phyloP scores from a whole-genome alignment of 2,797 vertebrate species.

The Phrynocephalus vlangalii region DNA sequence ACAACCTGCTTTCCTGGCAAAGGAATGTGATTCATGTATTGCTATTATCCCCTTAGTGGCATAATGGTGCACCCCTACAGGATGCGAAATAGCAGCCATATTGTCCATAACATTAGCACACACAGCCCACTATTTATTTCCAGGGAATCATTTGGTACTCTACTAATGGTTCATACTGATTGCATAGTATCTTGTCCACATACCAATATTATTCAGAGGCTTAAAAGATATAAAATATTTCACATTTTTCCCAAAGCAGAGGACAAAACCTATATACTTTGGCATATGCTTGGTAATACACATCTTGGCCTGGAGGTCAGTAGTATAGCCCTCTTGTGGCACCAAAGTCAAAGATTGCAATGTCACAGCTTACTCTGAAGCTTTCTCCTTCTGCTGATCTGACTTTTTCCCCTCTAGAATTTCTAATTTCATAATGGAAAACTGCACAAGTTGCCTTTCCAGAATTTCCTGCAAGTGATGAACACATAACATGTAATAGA shows the following conservation, averaged over 20 bases:
- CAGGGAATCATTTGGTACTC: conserved; percentile 59
- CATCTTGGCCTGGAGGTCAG: conserved; percentile 41
- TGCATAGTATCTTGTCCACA: conserved; percentile 52
- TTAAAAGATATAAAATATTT: conserved; percentile 55
- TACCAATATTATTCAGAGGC: conserved; percentile 54
- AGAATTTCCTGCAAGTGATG: conserved; percentile 35
- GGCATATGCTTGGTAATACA: conserved; percentile 59
- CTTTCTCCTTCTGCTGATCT: conserved; percentile 9
- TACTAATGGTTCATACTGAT: conserved; percentile 46
- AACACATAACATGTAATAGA: neutral
- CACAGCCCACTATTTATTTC: conserved; percentile 49
- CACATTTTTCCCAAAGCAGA: conserved; percentile 54
- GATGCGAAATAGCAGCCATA: neutral
- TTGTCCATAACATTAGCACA: conserved; percentile 36
- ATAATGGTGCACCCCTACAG: neutral
- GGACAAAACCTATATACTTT: conserved; percentile 11
- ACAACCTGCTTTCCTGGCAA: neutral
- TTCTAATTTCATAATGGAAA: conserved; percentile 48
- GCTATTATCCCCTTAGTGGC: neutral
- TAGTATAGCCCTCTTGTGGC: conserved; percentile 38
- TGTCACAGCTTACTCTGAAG: conserved; percentile 48
- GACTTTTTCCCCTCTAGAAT: conserved; percentile 37
- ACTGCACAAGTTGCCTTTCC: conserved; percentile 19
- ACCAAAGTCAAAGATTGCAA: conserved; percentile 53
- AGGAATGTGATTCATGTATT: neutral